Base-by-base conservation (phyloP, 2,888 invertebrate genomes). In the Teinopalpus imperialis region DNA sequence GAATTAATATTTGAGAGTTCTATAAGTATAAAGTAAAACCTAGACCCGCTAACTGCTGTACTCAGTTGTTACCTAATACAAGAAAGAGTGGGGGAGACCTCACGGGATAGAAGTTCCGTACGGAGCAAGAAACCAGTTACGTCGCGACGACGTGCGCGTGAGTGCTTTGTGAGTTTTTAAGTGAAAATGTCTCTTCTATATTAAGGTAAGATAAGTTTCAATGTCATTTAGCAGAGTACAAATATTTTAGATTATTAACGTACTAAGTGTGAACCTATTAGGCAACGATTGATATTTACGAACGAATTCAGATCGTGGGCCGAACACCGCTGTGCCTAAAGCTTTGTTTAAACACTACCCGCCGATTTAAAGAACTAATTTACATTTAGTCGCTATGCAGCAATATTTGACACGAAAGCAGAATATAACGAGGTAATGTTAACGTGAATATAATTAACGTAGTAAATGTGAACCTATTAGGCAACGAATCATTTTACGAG, bases 271-370 rank as follows among this genome's bases (percentile, higher is more conserved):
- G 40, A 43, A 61, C 56, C 55, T 58, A 57, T 60, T 58, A 52
- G 51, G 56, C 57, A 62, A 56, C 61, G 59, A 57, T 52, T 53
- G 50, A 61, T 59, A n/a, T 63, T 60, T 60, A 60, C 56, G 48
- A 49, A 44, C 51, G 54, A 54, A 56, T 58, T 56, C 52, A 56
- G 37, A 43, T 52, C 46, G 45, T 35, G 43, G 36, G 8, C 35
- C 39, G 36, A 49, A 44, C 40, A 57, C 59, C 52, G 61, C 63
- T 59, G 59, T 52, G 46, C 48, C 53, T 54, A 52, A 53, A 57
- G 50, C 52, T 55, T 57, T 39, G 54, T 24, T 35, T 13, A 13
- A 24, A 35, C 20, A 23, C 14, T 3, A 14, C n/a, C 23, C 5
- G 23, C 13, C 6, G 24, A 12, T 35, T 14, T 35, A 14, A 35